These are phyloP conservation scores for Camptogramma bilineatum DNA, from an alignment of 2,888 invertebrate genomes.

Conservation along the genomic window DNA sequence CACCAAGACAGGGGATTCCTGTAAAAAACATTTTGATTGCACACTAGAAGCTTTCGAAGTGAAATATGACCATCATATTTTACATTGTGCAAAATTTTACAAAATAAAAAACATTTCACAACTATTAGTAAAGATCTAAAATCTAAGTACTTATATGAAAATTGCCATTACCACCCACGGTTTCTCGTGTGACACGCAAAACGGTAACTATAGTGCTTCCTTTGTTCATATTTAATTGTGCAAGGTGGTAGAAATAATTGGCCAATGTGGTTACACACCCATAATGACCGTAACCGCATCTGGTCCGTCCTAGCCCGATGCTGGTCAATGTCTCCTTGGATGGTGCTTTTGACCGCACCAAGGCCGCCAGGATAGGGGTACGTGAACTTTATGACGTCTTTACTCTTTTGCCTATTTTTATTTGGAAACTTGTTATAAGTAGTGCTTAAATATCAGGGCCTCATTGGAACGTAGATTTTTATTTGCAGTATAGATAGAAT, in stretches of 20 bases:
- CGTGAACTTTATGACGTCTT: slow-evolving; percentile 65
- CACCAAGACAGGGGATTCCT: background rate
- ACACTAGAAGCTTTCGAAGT: background rate
- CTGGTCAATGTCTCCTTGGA: slow-evolving; percentile 75
- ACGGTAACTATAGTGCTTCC: slow-evolving; percentile 67
- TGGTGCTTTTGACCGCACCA: slow-evolving; percentile 77
- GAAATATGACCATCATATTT: background rate
- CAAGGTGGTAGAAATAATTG: slow-evolving; percentile 74
- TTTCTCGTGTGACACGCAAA: slow-evolving; percentile 73
- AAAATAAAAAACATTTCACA: slow-evolving; percentile 3
- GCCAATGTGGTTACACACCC: slow-evolving; percentile 68
- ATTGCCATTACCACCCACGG: slow-evolving; percentile 61
- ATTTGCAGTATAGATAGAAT: slow-evolving; percentile 55
- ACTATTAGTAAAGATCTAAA: slow-evolving; percentile 37
- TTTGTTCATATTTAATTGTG: slow-evolving; percentile 75
- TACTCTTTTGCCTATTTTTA: slow-evolving; percentile 42
- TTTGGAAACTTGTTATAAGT: slow-evolving; percentile 21
- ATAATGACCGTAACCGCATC: slow-evolving; percentile 67
- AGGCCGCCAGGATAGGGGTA: slow-evolving; percentile 76
- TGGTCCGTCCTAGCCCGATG: slow-evolving; percentile 57
- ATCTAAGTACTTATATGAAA: slow-evolving; percentile 48
- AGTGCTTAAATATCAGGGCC: slow-evolving; percentile 15
- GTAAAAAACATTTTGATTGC: background rate
- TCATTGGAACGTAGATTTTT: slow-evolving; percentile 18
- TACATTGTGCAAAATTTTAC: slow-evolving; percentile 1